Conservation (phyloP, 2,113 vertebrate species). For the Phrynosoma blainvillii region DNA sequence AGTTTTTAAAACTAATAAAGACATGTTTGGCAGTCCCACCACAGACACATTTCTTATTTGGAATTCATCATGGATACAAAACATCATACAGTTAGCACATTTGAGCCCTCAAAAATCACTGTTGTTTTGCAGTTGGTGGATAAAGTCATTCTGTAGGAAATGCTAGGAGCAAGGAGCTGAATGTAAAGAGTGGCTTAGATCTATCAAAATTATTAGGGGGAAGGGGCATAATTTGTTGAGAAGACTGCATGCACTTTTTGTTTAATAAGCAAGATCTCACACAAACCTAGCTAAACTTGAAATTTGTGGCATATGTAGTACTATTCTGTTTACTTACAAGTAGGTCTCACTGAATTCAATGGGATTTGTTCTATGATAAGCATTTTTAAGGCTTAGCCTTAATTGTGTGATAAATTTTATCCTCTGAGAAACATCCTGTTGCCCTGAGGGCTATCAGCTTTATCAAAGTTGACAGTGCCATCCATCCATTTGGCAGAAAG, state of each 20-base stretch:
- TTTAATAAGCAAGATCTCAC: not conserved
- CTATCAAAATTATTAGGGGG: not conserved
- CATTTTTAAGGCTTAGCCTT: not conserved
- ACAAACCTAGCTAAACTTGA: not conserved
- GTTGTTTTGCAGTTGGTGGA: not conserved
- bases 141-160: not conserved
- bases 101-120: not conserved
- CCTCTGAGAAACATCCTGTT: not conserved
- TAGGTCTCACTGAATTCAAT: too few relatives aligned
- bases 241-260: not conserved
- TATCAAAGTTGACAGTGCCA: not conserved
- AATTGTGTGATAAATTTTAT: not conserved
- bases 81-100: not conserved
- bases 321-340: not conserved
- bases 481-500: not conserved
- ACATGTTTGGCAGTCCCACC: conserved; percentile 26
- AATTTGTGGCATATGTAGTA: not conserved
- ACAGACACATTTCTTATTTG: not conserved
- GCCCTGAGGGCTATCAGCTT: not conserved
- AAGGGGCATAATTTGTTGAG: not conserved
- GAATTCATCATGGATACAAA: not conserved
- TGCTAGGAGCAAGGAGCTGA: not conserved
- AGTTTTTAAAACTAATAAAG: conserved; percentile 56
- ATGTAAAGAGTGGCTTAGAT: not conserved
- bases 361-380: not conserved